A percentile compares a stretch with the other conserved stretches of the same genome.
Evolutionary conservation across 2,113 vertebrate genomes (phyloP).

Genomic region (Percina caprodes): DNA sequence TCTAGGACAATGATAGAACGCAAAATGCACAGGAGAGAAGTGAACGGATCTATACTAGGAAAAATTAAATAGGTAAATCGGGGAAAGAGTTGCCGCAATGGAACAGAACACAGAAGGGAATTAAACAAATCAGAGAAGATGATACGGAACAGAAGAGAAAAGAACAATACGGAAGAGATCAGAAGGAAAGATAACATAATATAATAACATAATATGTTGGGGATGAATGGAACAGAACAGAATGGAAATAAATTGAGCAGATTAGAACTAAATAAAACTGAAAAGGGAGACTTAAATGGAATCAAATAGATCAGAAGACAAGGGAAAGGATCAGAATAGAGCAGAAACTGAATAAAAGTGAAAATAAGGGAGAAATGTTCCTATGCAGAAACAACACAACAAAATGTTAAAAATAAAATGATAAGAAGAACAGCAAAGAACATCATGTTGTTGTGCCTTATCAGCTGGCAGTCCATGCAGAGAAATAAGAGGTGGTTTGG

Average conservation of each 20-base stretch:
- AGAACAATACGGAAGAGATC: neutral
- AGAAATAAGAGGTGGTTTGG: neutral
- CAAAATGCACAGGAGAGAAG: slow-evolving; percentile 9
- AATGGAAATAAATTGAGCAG: neutral
- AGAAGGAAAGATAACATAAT: neutral
- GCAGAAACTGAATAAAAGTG: neutral
- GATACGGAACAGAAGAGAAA: slow-evolving; percentile 8
- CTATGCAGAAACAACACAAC: neutral
- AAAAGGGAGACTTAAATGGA: neutral
- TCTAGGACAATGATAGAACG: neutral
- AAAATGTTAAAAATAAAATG: neutral
- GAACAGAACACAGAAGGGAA: slow-evolving; percentile 26
- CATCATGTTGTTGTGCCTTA: slow-evolving; percentile 28
- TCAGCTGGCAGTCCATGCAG: neutral
- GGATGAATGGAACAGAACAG: neutral
- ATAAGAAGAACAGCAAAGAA: slow-evolving; percentile 15
- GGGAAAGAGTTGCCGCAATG: slow-evolving; percentile 13
- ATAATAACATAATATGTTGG: neutral
- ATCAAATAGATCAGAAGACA: neutral
- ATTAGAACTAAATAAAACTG: neutral
- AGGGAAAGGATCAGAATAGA: neutral
- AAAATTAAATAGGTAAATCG: slow-evolving; percentile 33
- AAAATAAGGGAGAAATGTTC: neutral
- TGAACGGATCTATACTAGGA: slow-evolving; percentile 21
- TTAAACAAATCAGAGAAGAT: slow-evolving; percentile 30